Base-by-base conservation (phyloP, 35 echinoderm and acorn worm species). In the Patiria miniata region DNA sequence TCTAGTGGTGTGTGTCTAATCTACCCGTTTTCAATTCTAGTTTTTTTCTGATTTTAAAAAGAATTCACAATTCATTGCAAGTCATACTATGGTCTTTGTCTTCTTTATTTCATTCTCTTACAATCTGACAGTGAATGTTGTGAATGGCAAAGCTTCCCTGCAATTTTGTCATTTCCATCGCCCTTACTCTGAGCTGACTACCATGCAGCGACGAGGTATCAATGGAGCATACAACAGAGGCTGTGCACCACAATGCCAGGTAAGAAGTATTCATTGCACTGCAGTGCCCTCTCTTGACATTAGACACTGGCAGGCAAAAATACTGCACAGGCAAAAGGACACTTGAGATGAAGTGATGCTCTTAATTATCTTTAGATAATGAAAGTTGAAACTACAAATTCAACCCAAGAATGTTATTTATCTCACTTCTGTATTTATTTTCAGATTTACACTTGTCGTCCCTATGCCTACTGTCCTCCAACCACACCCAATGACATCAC, bases 191-290 rank as follows among this genome's bases (percentile, higher is more conserved):
- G 65, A 73, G 65, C 15, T 73, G 26, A 73, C 65, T 2, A 30
- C 19, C 7, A 73, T 36, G 30, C 65, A 73, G 65, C 65, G 65
- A 2, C 65, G 65, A 36, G 65, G 65, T 30, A 73, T 73, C 19
- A 73, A 73, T 73, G 65, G 65, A 32, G 65, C 65, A 14, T 73
- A 73, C 65, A 73, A 0, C 0, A 34, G 29, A 7, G 65, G 65
- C 26, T 73, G 65, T 73, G 34, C 10, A 32, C 65, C 60, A 68
- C 60, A 73, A 30, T 73, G 65, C 65, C 65, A 73, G 65, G 65
- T 73, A 73, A 73, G n/a, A n/a, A n/a, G n/a, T n/a, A n/a, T n/a
- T n/a, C n/a, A n/a, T n/a, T n/a, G n/a, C n/a, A n/a, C n/a, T n/a
- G n/a, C n/a, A 47, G 42, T 47, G 42, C 42, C 42, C 42, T 47